These are phyloP conservation scores for Iselma pallidipennis DNA, from an alignment of 2,888 invertebrate species.

Conservation along the genomic window DNA sequence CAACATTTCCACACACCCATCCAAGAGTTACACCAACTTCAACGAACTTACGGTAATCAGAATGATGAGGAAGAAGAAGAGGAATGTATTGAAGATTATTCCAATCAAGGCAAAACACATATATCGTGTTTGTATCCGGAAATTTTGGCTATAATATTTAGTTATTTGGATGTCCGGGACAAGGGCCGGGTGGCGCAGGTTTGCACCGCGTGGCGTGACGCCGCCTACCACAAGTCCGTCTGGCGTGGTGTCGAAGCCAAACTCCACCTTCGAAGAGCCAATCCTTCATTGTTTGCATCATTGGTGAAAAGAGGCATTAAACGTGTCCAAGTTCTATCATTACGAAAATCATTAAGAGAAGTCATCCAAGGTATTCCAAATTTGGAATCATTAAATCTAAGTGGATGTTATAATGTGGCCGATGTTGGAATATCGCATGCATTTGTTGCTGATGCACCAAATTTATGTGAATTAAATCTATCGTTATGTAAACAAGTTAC, in stretches of 20 bases:
- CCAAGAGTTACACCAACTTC: conserved; percentile 49
- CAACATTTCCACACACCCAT: conserved; percentile 57
- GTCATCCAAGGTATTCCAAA: conserved; percentile 85
- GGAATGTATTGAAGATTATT: conserved; percentile 32
- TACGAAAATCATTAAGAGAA: conserved; percentile 80
- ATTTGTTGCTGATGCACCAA: conserved; percentile 75
- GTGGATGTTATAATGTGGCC: conserved; percentile 92
- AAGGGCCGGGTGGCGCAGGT: conserved; percentile 91
- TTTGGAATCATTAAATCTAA: conserved; percentile 84
- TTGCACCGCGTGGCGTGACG: conserved; percentile 87
- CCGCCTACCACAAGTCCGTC: conserved; percentile 88
- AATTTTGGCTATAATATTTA: conserved; percentile 89
- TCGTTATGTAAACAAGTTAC: conserved; percentile 94
- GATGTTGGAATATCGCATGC: conserved; percentile 84
- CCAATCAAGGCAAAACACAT: conserved; percentile 64
- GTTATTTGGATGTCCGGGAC: conserved; percentile 84
- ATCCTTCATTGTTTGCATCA: conserved; percentile 83
- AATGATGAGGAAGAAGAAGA: conserved; percentile 31
- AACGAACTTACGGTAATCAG: conserved; percentile 27
- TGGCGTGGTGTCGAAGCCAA: conserved; percentile 95
- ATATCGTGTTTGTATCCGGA: conserved; percentile 91
- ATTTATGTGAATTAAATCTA: conserved; percentile 80
- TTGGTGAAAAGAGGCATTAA: conserved; percentile 86
- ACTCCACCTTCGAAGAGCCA: conserved; percentile 81
- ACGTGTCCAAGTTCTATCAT: conserved; percentile 84